These are phyloP conservation scores for Dasysyrphus tricinctus DNA, from an alignment of 2,888 invertebrate genomes.

Conservation along the genomic window DNA sequence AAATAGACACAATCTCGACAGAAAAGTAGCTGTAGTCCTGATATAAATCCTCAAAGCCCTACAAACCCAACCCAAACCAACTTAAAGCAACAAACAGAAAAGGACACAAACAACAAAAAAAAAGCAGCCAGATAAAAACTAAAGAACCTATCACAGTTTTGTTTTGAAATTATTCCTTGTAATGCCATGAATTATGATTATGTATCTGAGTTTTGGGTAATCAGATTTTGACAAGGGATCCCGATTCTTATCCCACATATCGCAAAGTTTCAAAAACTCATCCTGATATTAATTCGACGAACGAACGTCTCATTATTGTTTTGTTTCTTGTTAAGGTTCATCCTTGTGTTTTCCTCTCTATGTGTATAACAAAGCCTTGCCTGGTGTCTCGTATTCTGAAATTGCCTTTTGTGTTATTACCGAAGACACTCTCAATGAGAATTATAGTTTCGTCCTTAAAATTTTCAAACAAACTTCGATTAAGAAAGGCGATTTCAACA, in stretches of 20 bases:
- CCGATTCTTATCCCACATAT: slow-evolving; percentile 52
- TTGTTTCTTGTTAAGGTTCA: background rate
- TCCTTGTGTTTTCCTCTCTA: background rate
- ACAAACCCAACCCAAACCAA: background rate
- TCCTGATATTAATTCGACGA: slow-evolving; percentile 13
- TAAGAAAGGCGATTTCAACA: slow-evolving; percentile 28
- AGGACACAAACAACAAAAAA: background rate
- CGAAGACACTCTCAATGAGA: slow-evolving; percentile 31
- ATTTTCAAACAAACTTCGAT: slow-evolving; percentile 57
- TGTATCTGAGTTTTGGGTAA: slow-evolving; percentile 45
- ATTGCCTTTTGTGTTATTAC: slow-evolving; percentile 25
- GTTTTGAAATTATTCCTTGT: slow-evolving; percentile 28
- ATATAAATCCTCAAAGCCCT: slow-evolving; percentile 15
- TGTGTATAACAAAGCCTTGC: background rate
- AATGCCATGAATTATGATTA: slow-evolving; percentile 66
- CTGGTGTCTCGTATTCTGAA: background rate
- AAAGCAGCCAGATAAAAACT: background rate
- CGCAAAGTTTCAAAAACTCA: slow-evolving; percentile 42
- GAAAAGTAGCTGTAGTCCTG: slow-evolving; percentile 27
- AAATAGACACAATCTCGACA: slow-evolving; percentile 61
- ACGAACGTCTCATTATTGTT: background rate
- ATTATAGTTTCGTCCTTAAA: slow-evolving; percentile 50
- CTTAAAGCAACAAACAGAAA: slow-evolving; percentile 5
- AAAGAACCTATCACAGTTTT: slow-evolving; percentile 1
- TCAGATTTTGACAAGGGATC: slow-evolving; percentile 72